Conservation (phyloP, 2,113 vertebrate species). For the Rhizomys pruinosus region DNA sequence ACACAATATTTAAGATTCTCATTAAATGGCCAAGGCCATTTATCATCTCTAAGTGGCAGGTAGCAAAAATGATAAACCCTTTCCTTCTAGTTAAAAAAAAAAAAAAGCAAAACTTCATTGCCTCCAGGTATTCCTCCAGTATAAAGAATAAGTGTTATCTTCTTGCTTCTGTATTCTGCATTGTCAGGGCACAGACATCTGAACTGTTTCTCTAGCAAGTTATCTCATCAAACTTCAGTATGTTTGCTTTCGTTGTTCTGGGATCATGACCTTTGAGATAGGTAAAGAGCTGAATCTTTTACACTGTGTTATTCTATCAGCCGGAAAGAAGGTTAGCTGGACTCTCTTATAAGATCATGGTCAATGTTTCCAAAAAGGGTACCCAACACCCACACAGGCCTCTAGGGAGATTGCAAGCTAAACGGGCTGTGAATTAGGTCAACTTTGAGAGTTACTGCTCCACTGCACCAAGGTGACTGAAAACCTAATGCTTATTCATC, state of each 20-base stretch:
- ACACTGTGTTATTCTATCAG: not conserved
- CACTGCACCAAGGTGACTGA: constrained; percentile 47
- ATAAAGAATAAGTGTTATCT: constrained; percentile 37
- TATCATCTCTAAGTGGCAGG: not conserved
- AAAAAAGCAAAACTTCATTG: not conserved
- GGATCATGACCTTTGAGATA: constrained; percentile 1
- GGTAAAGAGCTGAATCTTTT: constrained; percentile 41
- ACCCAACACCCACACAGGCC: constrained; percentile 38
- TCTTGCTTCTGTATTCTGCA: constrained; percentile 41
- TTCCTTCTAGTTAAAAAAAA: constrained; percentile 29
- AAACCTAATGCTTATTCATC: constrained; percentile 75
- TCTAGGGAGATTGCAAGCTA: constrained; percentile 63
- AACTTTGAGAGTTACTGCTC: constrained; percentile 62
- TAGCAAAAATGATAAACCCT: constrained; percentile 21
- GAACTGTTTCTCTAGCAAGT: constrained; percentile 55
- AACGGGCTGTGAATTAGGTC: constrained; percentile 67
- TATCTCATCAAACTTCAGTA: constrained; percentile 27
- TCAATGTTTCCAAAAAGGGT: constrained; percentile 38
- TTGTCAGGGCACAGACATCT: not conserved
- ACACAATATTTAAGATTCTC: constrained; percentile 48
- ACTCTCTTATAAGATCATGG: constrained; percentile 51
- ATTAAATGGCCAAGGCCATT: constrained; percentile 58
- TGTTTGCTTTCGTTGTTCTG: constrained; percentile 34
- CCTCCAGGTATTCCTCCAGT: not conserved
- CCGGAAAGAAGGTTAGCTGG: constrained; percentile 51